Percentiles rank a stretch among this genome's conserved stretches.
phyloP scores from a whole-genome alignment of 2,797 vertebrate species.

The Sciurus vulgaris region DNA sequence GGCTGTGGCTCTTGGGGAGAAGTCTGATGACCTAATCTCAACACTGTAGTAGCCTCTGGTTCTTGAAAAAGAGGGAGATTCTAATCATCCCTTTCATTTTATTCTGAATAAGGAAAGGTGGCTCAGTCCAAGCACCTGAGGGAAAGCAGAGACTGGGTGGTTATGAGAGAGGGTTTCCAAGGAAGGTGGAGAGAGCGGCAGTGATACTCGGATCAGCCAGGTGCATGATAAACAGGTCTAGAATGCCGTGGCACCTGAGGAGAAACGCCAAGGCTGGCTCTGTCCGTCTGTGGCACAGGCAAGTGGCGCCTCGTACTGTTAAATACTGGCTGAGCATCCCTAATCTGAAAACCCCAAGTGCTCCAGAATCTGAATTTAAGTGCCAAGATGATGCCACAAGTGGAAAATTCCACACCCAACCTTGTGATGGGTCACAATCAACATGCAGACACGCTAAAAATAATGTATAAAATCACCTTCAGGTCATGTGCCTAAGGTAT shows the following conservation, averaged over 20 bases:
- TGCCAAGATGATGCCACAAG: not conserved
- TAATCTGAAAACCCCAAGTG: not conserved
- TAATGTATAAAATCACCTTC: not conserved
- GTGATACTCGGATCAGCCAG: not conserved
- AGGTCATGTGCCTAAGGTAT: not conserved
- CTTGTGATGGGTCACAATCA: not conserved
- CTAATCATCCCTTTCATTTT: slow-evolving; percentile 58
- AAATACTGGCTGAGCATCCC: not conserved
- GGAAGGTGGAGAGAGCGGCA: not conserved
- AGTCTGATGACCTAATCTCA: slow-evolving; percentile 53
- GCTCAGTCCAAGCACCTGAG: not conserved
- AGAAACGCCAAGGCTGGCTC: not conserved
- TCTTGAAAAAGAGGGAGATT: slow-evolving; percentile 1
- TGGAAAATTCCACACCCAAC: no score
- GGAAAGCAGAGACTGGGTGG: not conserved
- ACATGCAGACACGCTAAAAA: not conserved
- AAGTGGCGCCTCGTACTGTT: not conserved
- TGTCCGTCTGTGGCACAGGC: not conserved
- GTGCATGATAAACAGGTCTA: not conserved
- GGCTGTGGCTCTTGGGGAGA: slow-evolving; percentile 69
- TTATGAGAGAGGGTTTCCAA: not conserved
- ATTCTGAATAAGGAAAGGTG: not conserved
- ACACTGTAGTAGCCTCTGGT: not conserved
- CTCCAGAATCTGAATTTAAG: not conserved
- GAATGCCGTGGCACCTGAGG: accelerated